Evolutionary conservation across 1,140 invertebrate genomes (phyloP).

Genomic region (Drosophila sp.): DNA sequence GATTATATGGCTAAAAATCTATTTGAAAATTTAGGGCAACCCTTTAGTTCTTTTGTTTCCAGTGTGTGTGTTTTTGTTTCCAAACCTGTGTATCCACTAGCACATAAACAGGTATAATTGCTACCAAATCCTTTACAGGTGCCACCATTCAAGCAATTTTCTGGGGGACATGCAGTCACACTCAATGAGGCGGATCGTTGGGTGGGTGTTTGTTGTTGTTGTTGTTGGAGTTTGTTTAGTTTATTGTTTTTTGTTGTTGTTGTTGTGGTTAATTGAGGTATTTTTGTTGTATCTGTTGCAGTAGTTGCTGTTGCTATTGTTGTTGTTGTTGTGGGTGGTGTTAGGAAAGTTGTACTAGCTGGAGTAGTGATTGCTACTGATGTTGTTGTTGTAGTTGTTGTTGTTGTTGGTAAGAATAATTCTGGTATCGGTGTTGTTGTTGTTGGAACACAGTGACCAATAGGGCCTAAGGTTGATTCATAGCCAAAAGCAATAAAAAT

Average conservation of each 20-base stretch:
- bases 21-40: slow-evolving; percentile 55
- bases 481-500: slow-evolving; percentile 31
- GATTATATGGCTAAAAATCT: neutral
- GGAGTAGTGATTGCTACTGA: slow-evolving; percentile 42
- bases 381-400: slow-evolving; percentile 51
- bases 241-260: slow-evolving; percentile 44
- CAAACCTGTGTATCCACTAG: slow-evolving; percentile 84
- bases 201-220: slow-evolving; percentile 51
- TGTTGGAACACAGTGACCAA: slow-evolving; percentile 80
- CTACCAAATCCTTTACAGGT: slow-evolving; percentile 83
- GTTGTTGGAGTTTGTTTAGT: slow-evolving; percentile 45
- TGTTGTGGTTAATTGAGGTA: slow-evolving; percentile 43
- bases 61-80: slow-evolving; percentile 28
- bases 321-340: slow-evolving; percentile 60
- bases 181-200: slow-evolving; percentile 76
- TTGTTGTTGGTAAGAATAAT: slow-evolving; percentile 36
- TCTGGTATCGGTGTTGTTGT: slow-evolving; percentile 71
- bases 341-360: slow-evolving; percentile 43
- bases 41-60: slow-evolving; percentile 19
- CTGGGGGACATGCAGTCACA: slow-evolving; percentile 74
- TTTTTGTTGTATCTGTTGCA: slow-evolving; percentile 52
- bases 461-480: slow-evolving; percentile 64
- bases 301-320: slow-evolving; percentile 61
- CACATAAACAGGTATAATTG: slow-evolving; percentile 85
- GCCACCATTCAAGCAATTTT: slow-evolving; percentile 83